phyloP scores from a whole-genome alignment of 2,797 vertebrate species.

The Okamejei kenojei region DNA sequence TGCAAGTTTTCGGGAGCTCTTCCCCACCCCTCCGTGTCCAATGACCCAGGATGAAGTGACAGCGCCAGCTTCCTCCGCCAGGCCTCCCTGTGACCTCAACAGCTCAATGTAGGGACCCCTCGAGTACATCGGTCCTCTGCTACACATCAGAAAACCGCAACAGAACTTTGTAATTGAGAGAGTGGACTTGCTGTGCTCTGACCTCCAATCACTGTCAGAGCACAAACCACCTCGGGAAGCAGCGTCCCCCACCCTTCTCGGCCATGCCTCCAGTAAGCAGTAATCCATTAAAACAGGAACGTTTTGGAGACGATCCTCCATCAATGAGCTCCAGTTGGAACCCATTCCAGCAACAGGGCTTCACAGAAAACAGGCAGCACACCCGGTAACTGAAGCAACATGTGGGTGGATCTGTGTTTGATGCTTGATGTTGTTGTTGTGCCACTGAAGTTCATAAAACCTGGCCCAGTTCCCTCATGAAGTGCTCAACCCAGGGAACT shows the following conservation, averaged over 20 bases:
- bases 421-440: background rate
- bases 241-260: conserved; percentile 42
- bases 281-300: conserved; percentile 63
- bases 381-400: conserved; percentile 48
- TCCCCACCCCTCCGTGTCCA: conserved; percentile 56
- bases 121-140: conserved; percentile 50
- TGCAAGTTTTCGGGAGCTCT: conserved; percentile 46
- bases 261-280: conserved; percentile 62
- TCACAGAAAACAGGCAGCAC: conserved; percentile 67
- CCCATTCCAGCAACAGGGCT: conserved; percentile 62
- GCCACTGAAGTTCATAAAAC: conserved; percentile 57
- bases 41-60: conserved; percentile 57
- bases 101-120: conserved; percentile 60
- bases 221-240: conserved; percentile 55
- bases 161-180: conserved; percentile 64
- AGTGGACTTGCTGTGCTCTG: conserved; percentile 58
- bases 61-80: conserved; percentile 57
- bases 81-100: conserved; percentile 51
- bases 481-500: conserved; percentile 66
- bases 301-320: conserved; percentile 63
- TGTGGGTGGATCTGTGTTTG: background rate
- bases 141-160: conserved; percentile 57
- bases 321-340: conserved; percentile 70
- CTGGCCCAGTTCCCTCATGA: conserved; percentile 69
- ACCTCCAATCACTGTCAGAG: conserved; percentile 58